phyloP scores from a whole-genome alignment of 2,888 invertebrate genomes.

The Colletes collaris region DNA sequence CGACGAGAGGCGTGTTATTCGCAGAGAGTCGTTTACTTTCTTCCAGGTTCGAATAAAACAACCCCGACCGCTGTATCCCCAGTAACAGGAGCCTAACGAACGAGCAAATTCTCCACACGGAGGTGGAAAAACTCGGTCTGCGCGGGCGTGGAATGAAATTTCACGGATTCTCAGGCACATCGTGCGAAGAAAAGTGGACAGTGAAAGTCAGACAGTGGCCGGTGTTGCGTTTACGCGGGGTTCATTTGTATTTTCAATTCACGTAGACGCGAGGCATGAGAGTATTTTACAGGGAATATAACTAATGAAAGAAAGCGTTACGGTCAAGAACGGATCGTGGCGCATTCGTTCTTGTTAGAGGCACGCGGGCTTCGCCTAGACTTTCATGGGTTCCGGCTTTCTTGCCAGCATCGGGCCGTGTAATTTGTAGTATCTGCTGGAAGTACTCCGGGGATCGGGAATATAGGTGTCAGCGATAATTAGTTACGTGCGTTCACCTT shows the following conservation, averaged over 20 bases:
- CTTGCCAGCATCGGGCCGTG: conserved; percentile 1
- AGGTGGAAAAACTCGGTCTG: not conserved
- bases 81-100: not conserved
- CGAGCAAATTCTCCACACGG: not conserved
- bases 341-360: not conserved
- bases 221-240: conserved; percentile 12
- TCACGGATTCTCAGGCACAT: conserved; percentile 32
- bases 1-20: no score
- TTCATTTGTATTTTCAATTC: conserved; percentile 53
- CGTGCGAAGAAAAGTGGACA: conserved; percentile 46
- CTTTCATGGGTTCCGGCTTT: conserved; percentile 12
- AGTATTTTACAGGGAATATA: conserved; percentile 43
- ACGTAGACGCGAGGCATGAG: conserved; percentile 20
- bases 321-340: conserved; percentile 1
- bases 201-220: conserved; percentile 50
- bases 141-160: not conserved
- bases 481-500: no score
- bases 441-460: not conserved
- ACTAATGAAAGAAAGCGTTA: conserved; percentile 56
- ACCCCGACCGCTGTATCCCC: no score
- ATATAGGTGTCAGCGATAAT: not conserved
- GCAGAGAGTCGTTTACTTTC: no score
- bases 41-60: no score
- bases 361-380: not conserved
- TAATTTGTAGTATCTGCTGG: not conserved